Conservation (phyloP, 2,888 invertebrate species). For the Rotaria magnacalcarata region DNA sequence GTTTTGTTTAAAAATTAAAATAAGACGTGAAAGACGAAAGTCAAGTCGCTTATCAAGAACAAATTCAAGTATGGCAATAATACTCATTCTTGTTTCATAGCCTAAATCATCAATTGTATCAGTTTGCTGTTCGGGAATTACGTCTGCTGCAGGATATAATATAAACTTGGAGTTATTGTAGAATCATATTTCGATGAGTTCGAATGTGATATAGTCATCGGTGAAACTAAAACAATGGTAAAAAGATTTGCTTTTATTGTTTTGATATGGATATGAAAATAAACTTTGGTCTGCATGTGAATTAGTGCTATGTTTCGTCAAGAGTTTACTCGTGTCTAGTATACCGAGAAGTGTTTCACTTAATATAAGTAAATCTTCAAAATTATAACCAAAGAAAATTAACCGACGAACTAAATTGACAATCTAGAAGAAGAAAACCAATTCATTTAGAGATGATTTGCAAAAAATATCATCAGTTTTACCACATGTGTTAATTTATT, state of each 20-base stretch:
- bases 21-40: conserved; percentile 89
- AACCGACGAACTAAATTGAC: conserved; percentile 91
- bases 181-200: conserved; percentile 19
- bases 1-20: conserved; percentile 93
- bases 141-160: neutral
- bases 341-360: conserved; percentile 91
- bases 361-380: conserved; percentile 83
- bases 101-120: conserved; percentile 31
- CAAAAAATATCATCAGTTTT: too few species aligned
- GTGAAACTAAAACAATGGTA: neutral
- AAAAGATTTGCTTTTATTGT: neutral
- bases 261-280: neutral
- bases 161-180: neutral
- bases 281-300: conserved; percentile 32
- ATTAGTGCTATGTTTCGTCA: neutral
- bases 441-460: too few species aligned
- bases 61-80: conserved; percentile 62
- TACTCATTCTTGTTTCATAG: conserved; percentile 32
- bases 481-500: conserved; percentile 95
- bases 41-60: conserved; percentile 93
- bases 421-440: conserved; percentile 69
- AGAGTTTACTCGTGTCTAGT: conserved; percentile 42
- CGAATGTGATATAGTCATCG: neutral
- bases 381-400: conserved; percentile 95
- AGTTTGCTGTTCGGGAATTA: neutral